Evolutionary conservation across 2,797 vertebrate genomes (phyloP), one percentile per base, ranked within the genome.

Genomic region (Simalia tracyae): DNA sequence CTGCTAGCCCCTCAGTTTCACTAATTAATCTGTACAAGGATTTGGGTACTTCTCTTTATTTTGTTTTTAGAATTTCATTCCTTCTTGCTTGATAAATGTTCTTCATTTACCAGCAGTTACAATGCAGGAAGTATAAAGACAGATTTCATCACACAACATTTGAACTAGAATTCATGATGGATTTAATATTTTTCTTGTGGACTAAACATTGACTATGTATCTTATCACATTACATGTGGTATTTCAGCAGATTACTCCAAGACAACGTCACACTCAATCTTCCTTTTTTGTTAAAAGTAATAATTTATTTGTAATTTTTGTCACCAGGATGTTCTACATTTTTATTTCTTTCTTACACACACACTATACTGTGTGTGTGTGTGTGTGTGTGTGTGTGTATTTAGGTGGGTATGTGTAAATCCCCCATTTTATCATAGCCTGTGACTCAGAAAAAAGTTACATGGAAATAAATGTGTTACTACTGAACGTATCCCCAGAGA

Each of bases 1-100:
- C 12, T 94, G 59, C 15, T 85, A 54, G n/a, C 88, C 50, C 11
- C 84, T 86, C 68, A 86, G 92, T 94, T 94, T 95, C 92, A 91
- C 64, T 93, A 84, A 84, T 92, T 46, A 42, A 94, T 94, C 89
- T 94, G 2, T 76, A 46, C 46, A 93, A 88, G 19, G 8, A 0
- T n/a, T 94, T 90, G 64, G 17, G 3, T 68, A 19, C 7, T 22
- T 56, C 0, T 90, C 1, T 46, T 17, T 89, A 57, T 63, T 19
- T 26, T 94, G 31, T 92, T 50, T 93, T 89, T n/a, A 28, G 84
- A 59, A 93, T 12, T 93, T 93, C 3, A 54, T 2, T 92, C 94
- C 24, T 46, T 59, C 15, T 87, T n/a, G 59, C 31, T 46, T 59
- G 24, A 60, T 26, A 59, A 5, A 66, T 72, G n/a, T 68, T 63